phyloP scores from a whole-genome alignment of 2,888 invertebrate species.

The Phaedon cochleariae region DNA sequence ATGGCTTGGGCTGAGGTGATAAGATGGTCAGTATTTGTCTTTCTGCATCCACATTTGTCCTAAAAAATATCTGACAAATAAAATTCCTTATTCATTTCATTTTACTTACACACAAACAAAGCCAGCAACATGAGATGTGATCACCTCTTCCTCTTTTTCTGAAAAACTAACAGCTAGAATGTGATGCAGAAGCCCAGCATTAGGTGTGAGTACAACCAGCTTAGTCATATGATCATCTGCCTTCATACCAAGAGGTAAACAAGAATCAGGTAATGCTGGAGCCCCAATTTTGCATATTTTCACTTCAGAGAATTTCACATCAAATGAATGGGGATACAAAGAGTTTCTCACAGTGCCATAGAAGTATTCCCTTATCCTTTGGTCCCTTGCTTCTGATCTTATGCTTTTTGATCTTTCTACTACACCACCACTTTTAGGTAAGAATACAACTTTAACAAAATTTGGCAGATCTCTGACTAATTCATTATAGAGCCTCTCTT shows the following conservation, averaged over 20 bases:
- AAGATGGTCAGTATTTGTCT: conserved; percentile 87
- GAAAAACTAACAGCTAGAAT: conserved; percentile 90
- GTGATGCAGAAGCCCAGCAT: conserved; percentile 83
- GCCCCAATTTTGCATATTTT: conserved; percentile 95
- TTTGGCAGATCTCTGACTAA: conserved; percentile 91
- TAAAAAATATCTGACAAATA: conserved; percentile 61
- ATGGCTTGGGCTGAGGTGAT: conserved; percentile 92
- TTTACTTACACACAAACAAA: conserved; percentile 89
- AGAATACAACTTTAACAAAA: conserved; percentile 82
- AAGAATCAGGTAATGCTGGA: conserved; percentile 91
- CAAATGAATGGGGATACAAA: conserved; percentile 93
- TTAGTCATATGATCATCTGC: conserved; percentile 90
- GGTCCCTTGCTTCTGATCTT: conserved; percentile 80
- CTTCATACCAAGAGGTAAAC: conserved; percentile 97
- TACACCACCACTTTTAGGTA: conserved; percentile 91
- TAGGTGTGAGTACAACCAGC: conserved; percentile 81
- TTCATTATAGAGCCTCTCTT: conserved; percentile 95
- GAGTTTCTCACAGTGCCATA: conserved; percentile 80
- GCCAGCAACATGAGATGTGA: conserved; percentile 87
- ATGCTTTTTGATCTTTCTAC: conserved; percentile 82
- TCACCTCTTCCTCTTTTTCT: conserved; percentile 80
- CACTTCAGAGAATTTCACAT: conserved; percentile 89
- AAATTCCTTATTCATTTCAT: not conserved
- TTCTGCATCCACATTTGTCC: conserved; percentile 90
- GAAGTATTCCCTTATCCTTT: conserved; percentile 91